These are phyloP conservation scores for Drosophila willistoni DNA, from an alignment of 1,140 invertebrate species.

Conservation along the genomic window DNA sequence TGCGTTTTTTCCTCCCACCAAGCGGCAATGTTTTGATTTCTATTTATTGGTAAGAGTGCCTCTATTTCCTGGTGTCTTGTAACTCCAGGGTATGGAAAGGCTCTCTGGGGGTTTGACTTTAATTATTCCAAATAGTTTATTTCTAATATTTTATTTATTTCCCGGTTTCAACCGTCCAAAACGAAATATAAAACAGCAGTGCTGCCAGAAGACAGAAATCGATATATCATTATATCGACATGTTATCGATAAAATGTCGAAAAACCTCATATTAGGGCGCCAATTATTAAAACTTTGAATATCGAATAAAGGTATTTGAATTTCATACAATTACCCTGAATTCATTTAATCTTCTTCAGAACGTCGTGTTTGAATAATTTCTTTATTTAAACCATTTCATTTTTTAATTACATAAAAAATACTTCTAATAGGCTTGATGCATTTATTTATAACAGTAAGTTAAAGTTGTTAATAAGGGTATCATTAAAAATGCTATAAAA, in stretches of 20 bases:
- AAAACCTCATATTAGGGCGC: too few species aligned
- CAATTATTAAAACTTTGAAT: too few species aligned
- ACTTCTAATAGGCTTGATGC: too few species aligned
- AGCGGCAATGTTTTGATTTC: background rate
- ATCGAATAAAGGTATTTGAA: too few species aligned
- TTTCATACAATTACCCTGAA: too few species aligned
- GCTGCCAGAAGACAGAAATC: background rate
- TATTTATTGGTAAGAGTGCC: background rate
- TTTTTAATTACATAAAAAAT: too few species aligned
- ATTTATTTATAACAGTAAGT: too few species aligned
- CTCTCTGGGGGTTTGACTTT: background rate
- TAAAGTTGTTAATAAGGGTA: background rate
- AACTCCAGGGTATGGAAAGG: background rate
- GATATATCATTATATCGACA: background rate
- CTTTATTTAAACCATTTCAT: too few species aligned
- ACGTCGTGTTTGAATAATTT: too few species aligned
- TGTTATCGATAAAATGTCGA: background rate
- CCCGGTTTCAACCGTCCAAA: background rate
- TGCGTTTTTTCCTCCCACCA: slow-evolving; percentile 23
- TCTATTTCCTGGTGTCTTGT: background rate
- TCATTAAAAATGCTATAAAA: background rate
- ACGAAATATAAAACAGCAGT: background rate
- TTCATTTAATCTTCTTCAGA: too few species aligned
- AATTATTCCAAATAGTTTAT: background rate
- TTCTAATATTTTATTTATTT: background rate